Base-by-base conservation (phyloP, 2,888 invertebrate species). In the Ernsta delagoae region DNA sequence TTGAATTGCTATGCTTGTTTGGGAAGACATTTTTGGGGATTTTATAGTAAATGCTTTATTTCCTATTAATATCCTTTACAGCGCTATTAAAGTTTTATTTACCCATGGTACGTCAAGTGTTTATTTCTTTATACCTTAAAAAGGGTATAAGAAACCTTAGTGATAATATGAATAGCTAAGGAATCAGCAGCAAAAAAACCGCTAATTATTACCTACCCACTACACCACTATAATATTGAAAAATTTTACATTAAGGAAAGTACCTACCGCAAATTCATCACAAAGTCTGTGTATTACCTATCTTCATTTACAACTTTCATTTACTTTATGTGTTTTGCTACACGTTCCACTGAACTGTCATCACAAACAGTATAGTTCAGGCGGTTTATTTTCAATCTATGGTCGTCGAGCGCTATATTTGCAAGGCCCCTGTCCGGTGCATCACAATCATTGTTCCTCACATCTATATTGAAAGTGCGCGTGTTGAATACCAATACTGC, bases 401-500 rank as follows among this genome's bases (percentile, higher is more conserved):
- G 83, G 85, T 79, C 78, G 77, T 82, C 74, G 75, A 77, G 74
- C 71, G 78, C 77, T 81, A 85, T 87, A 88, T 87, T 87, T 86
- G 85, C 54, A 11, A 77, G 74, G 75, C 75, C 83, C 80, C 82
- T 83, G 75, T 80, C 79, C 83, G 87, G 87, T 88, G 91, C 90
- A 90, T 90, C 89, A 87, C 91, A 90, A 92, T 92, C 89, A 89
- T 90, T 90, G 86, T 87, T 86, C 85, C 77, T 83, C 80, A 79
- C 85, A 89, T 89, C 89, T 41, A 41, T 41, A 92, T 92, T 91
- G 92, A 89, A 91, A 82, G 84, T 87, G 92, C 92, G 92, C 92
- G 92, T 85, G 72, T 79, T 75, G 92, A 92, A 90, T 93, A 79
- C 75, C 92, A 91, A 90, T 92, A 73, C 75, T 71, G 78, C 81